These are phyloP conservation scores for Coryphaenoides rupestris DNA, from an alignment of 2,113 vertebrate genomes.

Conservation along the genomic window DNA sequence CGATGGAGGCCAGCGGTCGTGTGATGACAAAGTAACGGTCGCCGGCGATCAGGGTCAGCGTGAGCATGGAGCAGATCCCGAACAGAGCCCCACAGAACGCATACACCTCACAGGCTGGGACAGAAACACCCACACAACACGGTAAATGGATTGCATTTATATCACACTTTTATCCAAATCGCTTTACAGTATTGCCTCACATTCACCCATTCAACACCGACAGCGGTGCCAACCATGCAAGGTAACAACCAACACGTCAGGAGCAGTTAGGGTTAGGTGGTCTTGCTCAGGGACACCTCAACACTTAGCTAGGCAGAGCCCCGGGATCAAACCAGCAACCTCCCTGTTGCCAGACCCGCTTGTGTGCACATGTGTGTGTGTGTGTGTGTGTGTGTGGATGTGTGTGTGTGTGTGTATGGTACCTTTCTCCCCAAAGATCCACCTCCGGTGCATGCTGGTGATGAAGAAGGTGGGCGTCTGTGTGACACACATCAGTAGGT, in stretches of 20 bases:
- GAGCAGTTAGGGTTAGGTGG: too few relatives aligned
- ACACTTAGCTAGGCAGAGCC: too few relatives aligned
- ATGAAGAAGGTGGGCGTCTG: slow-evolving; percentile 87
- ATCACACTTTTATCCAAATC: too few relatives aligned
- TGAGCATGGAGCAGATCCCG: slow-evolving; percentile 72
- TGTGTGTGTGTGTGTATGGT: slow-evolving; percentile 10
- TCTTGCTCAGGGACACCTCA: too few relatives aligned
- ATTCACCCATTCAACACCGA: too few relatives aligned
- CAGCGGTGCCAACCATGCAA: too few relatives aligned
- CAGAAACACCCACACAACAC: neutral
- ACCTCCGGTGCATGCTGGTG: slow-evolving; percentile 83
- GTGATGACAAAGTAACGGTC: slow-evolving; percentile 71
- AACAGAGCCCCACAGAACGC: slow-evolving; percentile 70
- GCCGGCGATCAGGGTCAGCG: slow-evolving; percentile 62
- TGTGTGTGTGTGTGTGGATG: neutral
- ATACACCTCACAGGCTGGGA: slow-evolving; percentile 63
- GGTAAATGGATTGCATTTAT: too few relatives aligned
- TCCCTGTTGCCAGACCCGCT: too few relatives aligned
- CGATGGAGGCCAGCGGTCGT: slow-evolving; percentile 65
- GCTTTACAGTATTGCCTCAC: too few relatives aligned
- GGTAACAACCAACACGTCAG: too few relatives aligned
- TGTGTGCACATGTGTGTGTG: too few relatives aligned
- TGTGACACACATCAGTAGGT: slow-evolving; percentile 88
- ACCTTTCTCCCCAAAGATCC: slow-evolving; percentile 94
- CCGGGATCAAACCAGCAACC: too few relatives aligned